Evolutionary conservation across 2,888 invertebrate species (phyloP), one percentile per base, ranked within the genome.

Genomic region (Bimastos eiseni): DNA sequence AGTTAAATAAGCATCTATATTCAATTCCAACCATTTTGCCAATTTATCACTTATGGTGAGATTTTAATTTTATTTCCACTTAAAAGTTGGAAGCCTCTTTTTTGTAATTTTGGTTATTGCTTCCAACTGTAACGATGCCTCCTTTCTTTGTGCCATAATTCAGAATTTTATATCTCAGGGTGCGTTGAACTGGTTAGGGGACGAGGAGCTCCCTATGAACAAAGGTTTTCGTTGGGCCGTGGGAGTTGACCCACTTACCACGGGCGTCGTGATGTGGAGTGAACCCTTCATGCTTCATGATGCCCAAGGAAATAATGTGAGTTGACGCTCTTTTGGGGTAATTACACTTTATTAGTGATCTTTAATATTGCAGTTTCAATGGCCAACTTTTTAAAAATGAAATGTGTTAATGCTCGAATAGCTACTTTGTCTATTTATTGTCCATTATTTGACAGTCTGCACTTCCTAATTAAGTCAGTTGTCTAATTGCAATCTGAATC

Each of bases 181-280:
- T 86, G 86, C 17, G 21, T 33, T 86, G n/a, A 0, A 97, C 93
- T 98, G 98, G 98, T 95, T 98, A 92, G 98, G 98, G 34, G 96
- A 96, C 90, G 97, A 97, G 89, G 96, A 97, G 91, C 96, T 97
- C 90, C 98, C 98, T 0, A 95, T 98, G 92, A 8, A 86, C 34
- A 96, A 97, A 90, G 98, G 98, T 0, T 98, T 98, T 95, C 97
- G 98, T 90, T 99, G 98, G 98, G 96, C 98, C 93, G 98, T 98
- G 2, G 98, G 98, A 89, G 97, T 98, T n/a, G 98, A 98, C 95
- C 96, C 98, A 88, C 98, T 98, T 95, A 99, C 98, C 90, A 98
- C 98, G 38, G 99, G 99, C 90, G 98, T 99, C 92, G 96, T 98
- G 91, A 97, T 99, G 96, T 99, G 99, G 99, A 98, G 98, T 5